A percentile compares a stretch with the other conserved stretches of the same genome.
These are phyloP conservation scores for Neomonachus schauinslandi DNA, from an alignment of 2,113 vertebrate species.

Conservation along the genomic window DNA sequence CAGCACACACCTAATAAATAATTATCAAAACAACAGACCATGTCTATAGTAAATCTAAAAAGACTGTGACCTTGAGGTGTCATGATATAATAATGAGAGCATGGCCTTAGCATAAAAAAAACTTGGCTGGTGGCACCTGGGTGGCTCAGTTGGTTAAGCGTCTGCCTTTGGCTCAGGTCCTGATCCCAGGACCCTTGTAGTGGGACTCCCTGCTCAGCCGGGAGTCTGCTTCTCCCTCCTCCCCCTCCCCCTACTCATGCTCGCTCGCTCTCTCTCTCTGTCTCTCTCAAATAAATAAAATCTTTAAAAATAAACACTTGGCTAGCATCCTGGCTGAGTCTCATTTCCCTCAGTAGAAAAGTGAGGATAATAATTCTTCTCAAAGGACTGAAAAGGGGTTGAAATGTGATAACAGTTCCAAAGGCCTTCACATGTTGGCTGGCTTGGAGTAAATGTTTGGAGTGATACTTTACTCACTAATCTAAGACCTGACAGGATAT, in stretches of 20 bases:
- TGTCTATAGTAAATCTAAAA: background rate
- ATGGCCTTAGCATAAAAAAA: background rate
- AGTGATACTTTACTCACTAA: background rate
- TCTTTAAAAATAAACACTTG: background rate
- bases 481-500: too few relatives aligned
- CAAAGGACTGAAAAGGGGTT: background rate
- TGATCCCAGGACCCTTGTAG: background rate
- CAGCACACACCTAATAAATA: background rate
- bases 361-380: background rate
- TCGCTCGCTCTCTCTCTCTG: too few relatives aligned
- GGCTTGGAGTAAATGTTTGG: background rate
- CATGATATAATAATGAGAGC: background rate
- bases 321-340: background rate
- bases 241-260: background rate
- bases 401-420: background rate
- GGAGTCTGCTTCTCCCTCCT: background rate
- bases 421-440: background rate
- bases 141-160: background rate
- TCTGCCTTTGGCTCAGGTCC: background rate
- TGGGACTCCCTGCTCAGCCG: background rate
- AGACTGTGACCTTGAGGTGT: background rate
- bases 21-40: background rate
- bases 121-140: background rate
- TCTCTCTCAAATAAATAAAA: background rate
- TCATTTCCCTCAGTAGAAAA: background rate